phyloP scores from a whole-genome alignment of 2,797 vertebrate species.

The Smutsia temminckii region DNA sequence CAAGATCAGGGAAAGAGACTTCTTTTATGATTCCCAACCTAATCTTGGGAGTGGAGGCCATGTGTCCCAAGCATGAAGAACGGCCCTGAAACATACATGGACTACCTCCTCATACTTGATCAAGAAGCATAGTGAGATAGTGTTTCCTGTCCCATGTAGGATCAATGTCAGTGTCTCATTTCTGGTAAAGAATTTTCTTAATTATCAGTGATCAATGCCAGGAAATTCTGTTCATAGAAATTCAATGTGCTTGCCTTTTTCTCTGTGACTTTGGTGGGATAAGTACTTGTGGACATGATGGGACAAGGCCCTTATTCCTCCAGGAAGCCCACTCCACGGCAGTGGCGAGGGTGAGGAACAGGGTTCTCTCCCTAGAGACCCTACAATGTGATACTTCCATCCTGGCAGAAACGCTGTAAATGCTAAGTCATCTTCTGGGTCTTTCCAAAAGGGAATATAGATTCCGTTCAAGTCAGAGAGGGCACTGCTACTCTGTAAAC shows the following conservation, averaged over 20 bases:
- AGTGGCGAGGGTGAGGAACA: background rate
- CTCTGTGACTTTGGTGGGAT: background rate
- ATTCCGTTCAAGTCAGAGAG: background rate
- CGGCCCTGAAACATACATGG: no score
- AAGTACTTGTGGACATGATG: background rate
- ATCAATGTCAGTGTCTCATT: background rate
- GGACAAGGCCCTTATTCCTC: background rate
- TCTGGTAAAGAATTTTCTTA: background rate
- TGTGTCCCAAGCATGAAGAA: accelerated
- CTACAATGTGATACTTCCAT: accelerated
- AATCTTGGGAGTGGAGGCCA: background rate
- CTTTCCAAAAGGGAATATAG: background rate
- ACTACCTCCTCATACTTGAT: no score
- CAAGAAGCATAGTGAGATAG: background rate
- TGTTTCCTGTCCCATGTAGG: background rate
- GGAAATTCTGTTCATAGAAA: background rate
- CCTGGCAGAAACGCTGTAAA: accelerated
- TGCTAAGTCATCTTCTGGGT: no score
- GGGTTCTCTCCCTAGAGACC: no score
- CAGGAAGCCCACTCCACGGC: background rate
- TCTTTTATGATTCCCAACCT: background rate
- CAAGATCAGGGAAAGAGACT: no score
- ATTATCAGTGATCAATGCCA: accelerated
- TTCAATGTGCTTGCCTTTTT: background rate
- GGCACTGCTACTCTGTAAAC: accelerated